Evolutionary conservation across 2,888 invertebrate genomes (phyloP), one percentile per base, ranked within the genome.

Genomic region (Sisyra nigra): DNA sequence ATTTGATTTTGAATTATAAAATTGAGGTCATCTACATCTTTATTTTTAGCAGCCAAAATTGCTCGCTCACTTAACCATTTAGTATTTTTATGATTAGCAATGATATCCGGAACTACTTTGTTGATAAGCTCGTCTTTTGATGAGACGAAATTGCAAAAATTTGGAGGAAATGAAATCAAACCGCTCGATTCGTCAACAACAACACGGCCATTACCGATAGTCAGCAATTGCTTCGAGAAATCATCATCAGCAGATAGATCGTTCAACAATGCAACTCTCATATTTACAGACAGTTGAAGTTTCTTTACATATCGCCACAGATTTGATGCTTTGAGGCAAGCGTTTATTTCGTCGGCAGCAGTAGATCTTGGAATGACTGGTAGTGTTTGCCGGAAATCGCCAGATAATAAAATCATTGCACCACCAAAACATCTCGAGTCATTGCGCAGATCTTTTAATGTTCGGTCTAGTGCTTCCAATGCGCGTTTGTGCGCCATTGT

Each of bases 11-110:
- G 54, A 54, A 56, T 55, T 53, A 48, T 48, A 38, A 45, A 51
- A 48, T 57, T 58, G 15, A 52, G 30, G 47, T 53, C 48, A 49
- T 57, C 50, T 37, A 57, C 55, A 53, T 56, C 55, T 51, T 52
- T 52, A 48, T 59, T 59, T 49, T 45, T 47, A 41, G 40, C 45
- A n/a, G 48, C 48, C 11, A 47, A 41, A 42, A 47, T 48, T 43
- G 47, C 53, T 48, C 51, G 50, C 46, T 52, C 51, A 47, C 49
- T 46, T 40, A 54, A 34, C 52, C 49, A 54, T 44, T 48, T 41
- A 46, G 49, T 41, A 50, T 54, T 51, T 49, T 47, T 50, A 43
- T 51, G 48, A 35, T 55, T 51, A 42, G 45, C 30, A 38, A 37
- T 37, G 38, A 54, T 51, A 46, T 55, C 47, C 40, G 52, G 53